These are phyloP conservation scores for Myotis lucifugus DNA, from an alignment of 2,113 vertebrate genomes.

Conservation along the genomic window DNA sequence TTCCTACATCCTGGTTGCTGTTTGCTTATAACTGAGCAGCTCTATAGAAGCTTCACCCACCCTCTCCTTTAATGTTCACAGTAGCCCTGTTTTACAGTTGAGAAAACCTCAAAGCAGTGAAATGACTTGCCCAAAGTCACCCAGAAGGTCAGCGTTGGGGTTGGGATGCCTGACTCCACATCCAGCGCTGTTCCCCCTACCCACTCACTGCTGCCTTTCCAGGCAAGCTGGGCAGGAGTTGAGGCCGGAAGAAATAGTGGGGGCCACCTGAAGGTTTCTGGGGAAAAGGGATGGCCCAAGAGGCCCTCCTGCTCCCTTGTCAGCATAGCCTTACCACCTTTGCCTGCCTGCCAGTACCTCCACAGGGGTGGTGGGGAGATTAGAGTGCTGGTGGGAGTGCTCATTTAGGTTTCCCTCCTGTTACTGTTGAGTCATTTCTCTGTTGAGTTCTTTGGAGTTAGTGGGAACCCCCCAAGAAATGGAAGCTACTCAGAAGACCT, in stretches of 20 bases:
- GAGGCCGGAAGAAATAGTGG: neutral
- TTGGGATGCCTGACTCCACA: neutral
- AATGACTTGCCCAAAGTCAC: neutral
- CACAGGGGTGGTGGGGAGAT: neutral
- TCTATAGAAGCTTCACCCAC: neutral
- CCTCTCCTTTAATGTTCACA: neutral
- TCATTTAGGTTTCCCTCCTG: constrained; percentile 18
- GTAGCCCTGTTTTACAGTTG: neutral
- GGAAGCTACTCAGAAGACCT: constrained; percentile 52
- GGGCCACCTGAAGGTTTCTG: neutral
- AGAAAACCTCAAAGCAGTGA: neutral
- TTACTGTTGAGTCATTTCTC: constrained; percentile 49
- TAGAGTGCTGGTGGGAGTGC: neutral
- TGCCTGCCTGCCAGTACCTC: neutral
- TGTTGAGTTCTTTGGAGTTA: neutral
- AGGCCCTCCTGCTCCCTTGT: neutral
- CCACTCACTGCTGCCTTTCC: neutral
- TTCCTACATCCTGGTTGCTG: neutral
- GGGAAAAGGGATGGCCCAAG: accelerated
- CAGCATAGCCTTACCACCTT: neutral
- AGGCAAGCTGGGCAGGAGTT: neutral
- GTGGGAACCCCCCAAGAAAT: constrained; percentile 45
- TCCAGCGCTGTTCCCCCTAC: neutral
- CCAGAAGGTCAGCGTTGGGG: neutral
- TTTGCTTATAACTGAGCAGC: neutral